Percentiles rank a stretch among this genome's conserved stretches.
These are phyloP conservation scores for Macrophya alboannulata DNA, from an alignment of 2,888 invertebrate genomes.

Conservation along the genomic window DNA sequence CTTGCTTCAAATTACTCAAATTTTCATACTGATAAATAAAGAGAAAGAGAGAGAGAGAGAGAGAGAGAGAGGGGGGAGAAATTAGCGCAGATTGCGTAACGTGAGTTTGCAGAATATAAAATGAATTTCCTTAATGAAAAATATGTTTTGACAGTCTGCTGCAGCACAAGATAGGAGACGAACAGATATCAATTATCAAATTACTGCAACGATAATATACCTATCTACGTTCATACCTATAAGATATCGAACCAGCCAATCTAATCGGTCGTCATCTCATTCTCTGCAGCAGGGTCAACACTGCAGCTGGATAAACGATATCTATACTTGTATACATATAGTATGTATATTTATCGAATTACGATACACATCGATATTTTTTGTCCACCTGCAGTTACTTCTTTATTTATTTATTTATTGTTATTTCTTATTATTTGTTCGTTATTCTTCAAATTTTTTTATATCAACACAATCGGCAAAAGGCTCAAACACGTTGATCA, in stretches of 20 bases:
- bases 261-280: constrained; percentile 45
- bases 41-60: not conserved
- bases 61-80: not conserved
- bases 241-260: not conserved
- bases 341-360: not conserved
- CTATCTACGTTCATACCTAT: not conserved
- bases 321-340: not conserved
- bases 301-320: constrained; percentile 9
- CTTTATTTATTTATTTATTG: too few species aligned
- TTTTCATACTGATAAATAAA: not conserved
- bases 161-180: not conserved
- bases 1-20: not conserved
- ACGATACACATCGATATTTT: not conserved
- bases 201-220: not conserved
- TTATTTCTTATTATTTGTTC: too few species aligned
- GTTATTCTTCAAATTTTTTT: too few species aligned
- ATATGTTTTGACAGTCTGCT: constrained; percentile 42
- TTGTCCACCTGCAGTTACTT: too few species aligned
- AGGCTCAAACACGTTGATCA: constrained; percentile 33
- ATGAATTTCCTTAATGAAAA: constrained; percentile 37
- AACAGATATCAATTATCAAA: not conserved
- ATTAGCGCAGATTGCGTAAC: not conserved
- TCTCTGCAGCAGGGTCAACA: not conserved
- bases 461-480: not conserved
- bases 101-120: not conserved